These are phyloP conservation scores for Notiomystis cincta DNA, from an alignment of 2,113 vertebrate species.

Conservation along the genomic window DNA sequence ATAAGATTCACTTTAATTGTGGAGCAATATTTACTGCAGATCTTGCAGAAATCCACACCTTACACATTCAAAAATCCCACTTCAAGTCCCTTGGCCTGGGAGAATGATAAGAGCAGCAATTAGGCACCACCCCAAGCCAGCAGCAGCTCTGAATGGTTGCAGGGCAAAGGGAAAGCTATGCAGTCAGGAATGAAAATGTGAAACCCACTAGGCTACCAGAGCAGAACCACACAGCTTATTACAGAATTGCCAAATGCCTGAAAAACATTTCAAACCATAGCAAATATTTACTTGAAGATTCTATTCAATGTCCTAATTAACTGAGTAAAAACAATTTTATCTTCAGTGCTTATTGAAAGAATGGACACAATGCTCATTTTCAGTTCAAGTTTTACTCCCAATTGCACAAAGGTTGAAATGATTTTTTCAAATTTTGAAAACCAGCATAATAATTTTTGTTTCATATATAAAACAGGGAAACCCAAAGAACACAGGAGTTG, in stretches of 20 bases:
- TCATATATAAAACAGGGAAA: slow-evolving; percentile 14
- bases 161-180: not conserved
- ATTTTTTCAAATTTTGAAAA: not conserved
- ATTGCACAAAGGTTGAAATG: slow-evolving; percentile 23
- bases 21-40: not conserved
- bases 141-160: not conserved
- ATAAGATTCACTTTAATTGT: not conserved
- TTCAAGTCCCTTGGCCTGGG: not conserved
- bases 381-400: slow-evolving; percentile 41
- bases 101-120: not conserved
- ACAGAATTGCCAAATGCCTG: not conserved
- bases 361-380: not conserved
- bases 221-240: not conserved
- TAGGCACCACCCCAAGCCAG: not conserved
- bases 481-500: not conserved
- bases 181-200: not conserved
- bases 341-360: not conserved
- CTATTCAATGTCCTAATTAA: not conserved
- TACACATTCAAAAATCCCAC: not conserved
- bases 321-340: not conserved
- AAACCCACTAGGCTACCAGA: not conserved
- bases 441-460: not conserved
- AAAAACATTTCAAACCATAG: not conserved
- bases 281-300: not conserved
- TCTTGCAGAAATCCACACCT: not conserved